Percentiles rank a stretch among this genome's conserved stretches.
Evolutionary conservation across 2,113 vertebrate species (phyloP).

Genomic region (Hymenochirus boettgeri): DNA sequence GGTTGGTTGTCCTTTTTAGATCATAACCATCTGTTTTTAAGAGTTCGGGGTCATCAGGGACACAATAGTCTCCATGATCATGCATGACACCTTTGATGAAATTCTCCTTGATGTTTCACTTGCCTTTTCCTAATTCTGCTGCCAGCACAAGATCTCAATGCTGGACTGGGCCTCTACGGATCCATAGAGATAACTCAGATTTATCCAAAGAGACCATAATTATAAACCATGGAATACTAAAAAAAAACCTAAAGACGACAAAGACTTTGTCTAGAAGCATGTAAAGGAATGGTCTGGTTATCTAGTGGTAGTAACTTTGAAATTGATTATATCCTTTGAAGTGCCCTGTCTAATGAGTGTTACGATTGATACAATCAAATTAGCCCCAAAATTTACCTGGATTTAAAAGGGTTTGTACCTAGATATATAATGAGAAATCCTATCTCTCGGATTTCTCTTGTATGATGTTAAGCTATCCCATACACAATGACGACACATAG

Average conservation of each 20-base stretch:
- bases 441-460: too few relatives aligned
- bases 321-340: too few relatives aligned
- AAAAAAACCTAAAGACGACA: too few relatives aligned
- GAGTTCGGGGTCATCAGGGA: conserved; percentile 42
- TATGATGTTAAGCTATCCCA: too few relatives aligned
- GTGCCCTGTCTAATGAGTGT: neutral
- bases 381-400: too few relatives aligned
- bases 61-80: conserved; percentile 45
- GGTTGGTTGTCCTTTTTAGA: conserved; percentile 33
- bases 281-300: too few relatives aligned
- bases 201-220: neutral
- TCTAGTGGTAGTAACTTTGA: neutral
- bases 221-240: too few relatives aligned
- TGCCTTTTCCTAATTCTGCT: conserved; percentile 19
- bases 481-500: too few relatives aligned
- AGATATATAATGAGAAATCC: too few relatives aligned
- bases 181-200: neutral
- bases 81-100: conserved; percentile 30
- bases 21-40: conserved; percentile 40
- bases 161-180: conserved; percentile 18
- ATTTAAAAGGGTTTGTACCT: too few relatives aligned
- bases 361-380: too few relatives aligned
- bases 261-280: too few relatives aligned
- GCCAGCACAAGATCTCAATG: conserved; percentile 41
- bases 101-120: neutral